Evolutionary conservation across 2,888 invertebrate genomes (phyloP).

Genomic region (Drosophila maculinotata): DNA sequence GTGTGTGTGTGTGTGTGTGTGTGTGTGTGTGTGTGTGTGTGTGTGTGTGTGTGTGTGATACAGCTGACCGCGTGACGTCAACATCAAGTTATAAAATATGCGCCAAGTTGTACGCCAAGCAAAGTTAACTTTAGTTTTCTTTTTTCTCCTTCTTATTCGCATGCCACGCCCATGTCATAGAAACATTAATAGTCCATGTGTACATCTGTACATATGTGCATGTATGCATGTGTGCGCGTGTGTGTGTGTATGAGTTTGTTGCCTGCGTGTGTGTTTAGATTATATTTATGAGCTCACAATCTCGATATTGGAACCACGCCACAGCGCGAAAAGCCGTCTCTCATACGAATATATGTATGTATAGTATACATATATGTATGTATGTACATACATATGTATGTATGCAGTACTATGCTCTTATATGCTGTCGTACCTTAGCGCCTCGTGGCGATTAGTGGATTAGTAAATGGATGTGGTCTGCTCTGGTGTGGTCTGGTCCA

Average conservation of each 20-base stretch:
- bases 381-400: conserved; percentile 1
- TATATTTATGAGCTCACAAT: conserved; percentile 50
- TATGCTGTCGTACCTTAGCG: conserved; percentile 10
- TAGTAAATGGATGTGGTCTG: background rate
- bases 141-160: conserved; percentile 33
- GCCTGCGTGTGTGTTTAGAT: conserved; percentile 33
- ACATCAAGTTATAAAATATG: conserved; percentile 69
- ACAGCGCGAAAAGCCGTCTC: conserved; percentile 6
- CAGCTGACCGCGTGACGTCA: conserved; percentile 68
- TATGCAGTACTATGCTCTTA: background rate
- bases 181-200: conserved; percentile 27
- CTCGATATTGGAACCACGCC: conserved; percentile 19
- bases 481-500: background rate
- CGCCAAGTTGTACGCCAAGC: conserved; percentile 59
- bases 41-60: conserved; percentile 21
- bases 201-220: conserved; percentile 1
- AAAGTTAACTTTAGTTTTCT: conserved; percentile 49
- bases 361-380: background rate
- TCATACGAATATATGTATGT: background rate
- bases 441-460: conserved; percentile 20
- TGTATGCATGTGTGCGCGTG: conserved; percentile 3
- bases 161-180: conserved; percentile 67
- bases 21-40: conserved; percentile 18
- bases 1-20: too few species aligned
- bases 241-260: conserved; percentile 1